Percentiles rank a stretch among this genome's conserved stretches.
Conservation (phyloP, 2,888 invertebrate genomes). For the Tipula lateralis region DNA sequence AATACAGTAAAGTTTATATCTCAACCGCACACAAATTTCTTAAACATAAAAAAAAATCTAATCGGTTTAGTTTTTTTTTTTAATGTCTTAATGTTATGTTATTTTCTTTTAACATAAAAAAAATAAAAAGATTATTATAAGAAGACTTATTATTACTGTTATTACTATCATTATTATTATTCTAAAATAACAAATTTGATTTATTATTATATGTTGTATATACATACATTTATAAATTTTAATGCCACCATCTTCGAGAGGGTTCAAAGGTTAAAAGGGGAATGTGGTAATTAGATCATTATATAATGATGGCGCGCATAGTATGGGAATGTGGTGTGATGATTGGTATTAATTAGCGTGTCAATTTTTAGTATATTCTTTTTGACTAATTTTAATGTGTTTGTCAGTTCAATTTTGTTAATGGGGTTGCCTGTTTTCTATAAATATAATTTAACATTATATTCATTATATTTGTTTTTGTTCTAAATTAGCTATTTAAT, state of each 20-base stretch:
- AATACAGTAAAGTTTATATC: background rate
- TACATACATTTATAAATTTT: background rate
- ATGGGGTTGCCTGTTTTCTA: background rate
- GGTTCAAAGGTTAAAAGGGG: background rate
- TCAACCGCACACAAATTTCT: background rate
- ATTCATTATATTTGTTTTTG: background rate
- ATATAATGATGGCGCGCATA: background rate
- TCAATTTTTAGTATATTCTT: background rate
- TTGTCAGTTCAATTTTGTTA: background rate
- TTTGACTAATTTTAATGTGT: background rate
- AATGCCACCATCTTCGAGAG: background rate
- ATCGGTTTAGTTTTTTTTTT: constrained; percentile 20
- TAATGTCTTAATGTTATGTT: constrained; percentile 1
- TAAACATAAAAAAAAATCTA: background rate
- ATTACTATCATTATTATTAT: constrained; percentile 15
- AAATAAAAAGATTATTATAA: constrained; percentile 14
- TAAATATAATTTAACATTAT: background rate
- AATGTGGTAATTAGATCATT: background rate
- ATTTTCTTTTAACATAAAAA: background rate
- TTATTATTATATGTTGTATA: background rate
- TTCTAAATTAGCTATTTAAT: background rate
- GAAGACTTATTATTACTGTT: constrained; percentile 19
- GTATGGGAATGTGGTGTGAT: background rate
- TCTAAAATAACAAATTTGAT: constrained; percentile 24
- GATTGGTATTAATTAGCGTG: background rate